These are phyloP conservation scores for Hesperophylax magnus DNA, from an alignment of 1,140 invertebrate genomes.

Conservation along the genomic window DNA sequence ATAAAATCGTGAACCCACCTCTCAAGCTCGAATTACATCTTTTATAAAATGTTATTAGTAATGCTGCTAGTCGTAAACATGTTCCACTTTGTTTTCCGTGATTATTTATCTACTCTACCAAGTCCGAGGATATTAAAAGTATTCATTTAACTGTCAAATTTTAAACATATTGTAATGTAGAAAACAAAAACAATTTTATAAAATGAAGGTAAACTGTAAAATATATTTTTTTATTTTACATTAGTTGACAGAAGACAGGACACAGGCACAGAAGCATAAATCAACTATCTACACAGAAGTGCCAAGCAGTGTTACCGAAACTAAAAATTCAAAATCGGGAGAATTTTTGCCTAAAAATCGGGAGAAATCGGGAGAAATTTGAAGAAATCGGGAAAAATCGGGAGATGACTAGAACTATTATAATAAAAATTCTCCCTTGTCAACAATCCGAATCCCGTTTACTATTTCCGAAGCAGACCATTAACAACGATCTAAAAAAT, in stretches of 20 bases:
- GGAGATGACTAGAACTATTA: no score
- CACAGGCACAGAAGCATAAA: conserved; percentile 27
- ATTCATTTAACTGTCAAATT: neutral
- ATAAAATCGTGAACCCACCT: conserved; percentile 12
- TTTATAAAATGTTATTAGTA: conserved; percentile 45
- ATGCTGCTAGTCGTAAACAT: conserved; percentile 43
- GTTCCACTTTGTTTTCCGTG: conserved; percentile 23
- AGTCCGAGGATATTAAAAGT: neutral
- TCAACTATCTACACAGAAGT: no score
- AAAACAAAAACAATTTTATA: conserved; percentile 26
- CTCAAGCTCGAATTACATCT: conserved; percentile 49
- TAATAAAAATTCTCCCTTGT: no score
- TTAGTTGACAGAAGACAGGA: conserved; percentile 38
- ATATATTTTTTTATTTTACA: conserved; percentile 32
- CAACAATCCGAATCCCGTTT: no score
- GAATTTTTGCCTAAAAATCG: no score
- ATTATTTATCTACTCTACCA: conserved; percentile 1
- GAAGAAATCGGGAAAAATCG: no score
- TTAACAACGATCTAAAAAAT: no score
- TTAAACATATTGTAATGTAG: conserved; percentile 3
- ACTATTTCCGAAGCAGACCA: no score
- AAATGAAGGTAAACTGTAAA: conserved; percentile 28
- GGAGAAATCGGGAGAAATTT: no score
- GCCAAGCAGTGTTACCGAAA: no score
- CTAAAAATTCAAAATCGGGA: no score